Conservation (phyloP, 1,140 invertebrate genomes). For the Lepidurus arcticus region DNA sequence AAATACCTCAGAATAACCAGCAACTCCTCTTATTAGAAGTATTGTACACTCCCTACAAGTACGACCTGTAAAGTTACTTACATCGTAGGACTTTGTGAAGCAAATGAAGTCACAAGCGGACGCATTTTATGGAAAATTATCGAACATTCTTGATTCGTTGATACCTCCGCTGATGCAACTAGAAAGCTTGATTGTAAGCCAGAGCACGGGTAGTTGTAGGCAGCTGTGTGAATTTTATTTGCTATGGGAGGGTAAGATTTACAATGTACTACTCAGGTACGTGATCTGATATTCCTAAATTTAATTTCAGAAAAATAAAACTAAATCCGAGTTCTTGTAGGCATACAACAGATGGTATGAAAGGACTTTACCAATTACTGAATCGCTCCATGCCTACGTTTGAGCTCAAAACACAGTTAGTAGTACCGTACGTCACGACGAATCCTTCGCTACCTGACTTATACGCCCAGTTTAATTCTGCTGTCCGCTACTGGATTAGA, state of each 20-base stretch:
- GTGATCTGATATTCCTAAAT: background rate
- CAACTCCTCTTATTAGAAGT: background rate
- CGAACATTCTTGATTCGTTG: background rate
- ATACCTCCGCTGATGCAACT: background rate
- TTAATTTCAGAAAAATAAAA: too few species aligned
- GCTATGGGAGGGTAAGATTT: background rate
- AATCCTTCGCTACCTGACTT: background rate
- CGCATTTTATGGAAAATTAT: background rate
- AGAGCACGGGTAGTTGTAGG: background rate
- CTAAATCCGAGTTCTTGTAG: background rate
- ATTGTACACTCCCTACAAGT: background rate
- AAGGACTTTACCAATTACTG: background rate
- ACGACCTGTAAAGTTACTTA: background rate
- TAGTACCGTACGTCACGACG: background rate
- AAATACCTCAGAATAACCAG: background rate
- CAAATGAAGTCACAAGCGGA: background rate
- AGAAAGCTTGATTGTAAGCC: conserved; percentile 1
- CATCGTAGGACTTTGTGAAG: background rate
- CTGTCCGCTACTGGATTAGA: background rate
- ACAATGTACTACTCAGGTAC: background rate
- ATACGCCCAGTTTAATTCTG: background rate
- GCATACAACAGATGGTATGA: background rate
- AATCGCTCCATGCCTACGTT: background rate
- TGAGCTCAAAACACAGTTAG: background rate
- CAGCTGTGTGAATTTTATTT: background rate